Evolutionary conservation across 2,113 vertebrate species (phyloP), one percentile per base, ranked within the genome.

Genomic region (Ibidorhyncha struthersii): DNA sequence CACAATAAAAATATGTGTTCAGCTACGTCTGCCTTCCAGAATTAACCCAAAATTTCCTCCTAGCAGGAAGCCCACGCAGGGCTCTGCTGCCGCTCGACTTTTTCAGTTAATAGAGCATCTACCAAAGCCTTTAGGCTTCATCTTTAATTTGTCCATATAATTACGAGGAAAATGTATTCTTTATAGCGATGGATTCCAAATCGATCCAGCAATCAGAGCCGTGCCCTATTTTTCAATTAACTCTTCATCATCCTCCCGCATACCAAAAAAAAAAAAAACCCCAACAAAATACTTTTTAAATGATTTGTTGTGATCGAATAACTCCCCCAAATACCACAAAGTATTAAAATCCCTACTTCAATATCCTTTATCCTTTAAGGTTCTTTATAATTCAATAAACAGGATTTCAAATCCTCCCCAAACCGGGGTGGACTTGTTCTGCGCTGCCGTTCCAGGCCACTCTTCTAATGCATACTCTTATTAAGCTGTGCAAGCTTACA

Each of bases 351-450:
- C 98, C 98, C 97, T 84, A 82, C 98, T 97, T 98, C 98, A 98
- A 97, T 98, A 98, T 96, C 98, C 98, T 98, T 98, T 98, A 98
- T 99, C 98, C 99, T 98, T 98, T 98, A 98, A 99, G 98, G 97
- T 98, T 97, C 98, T 99, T 99, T 98, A 98, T 98, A 98, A 99
- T 98, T 99, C 99, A 98, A 98, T 98, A 98, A 98, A 98, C 98
- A 98, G 98, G 98, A 99, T 99, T 99, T 94, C 98, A 97, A 97
- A 98, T 98, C 98, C 95, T 91, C 95, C 97, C 96, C 82, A 90
- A 93, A 96, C 97, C 77, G 71, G 96, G 97, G 97, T 95, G 97
- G 92, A 65, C 97, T 96, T 82, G 96, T 97, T 98, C 97, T 50
- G 98, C 77, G 93, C 98, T 92, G 97, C 98, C 95, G 89, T 98